phyloP scores from a whole-genome alignment of 1,140 invertebrate genomes.

The Samia ricini region DNA sequence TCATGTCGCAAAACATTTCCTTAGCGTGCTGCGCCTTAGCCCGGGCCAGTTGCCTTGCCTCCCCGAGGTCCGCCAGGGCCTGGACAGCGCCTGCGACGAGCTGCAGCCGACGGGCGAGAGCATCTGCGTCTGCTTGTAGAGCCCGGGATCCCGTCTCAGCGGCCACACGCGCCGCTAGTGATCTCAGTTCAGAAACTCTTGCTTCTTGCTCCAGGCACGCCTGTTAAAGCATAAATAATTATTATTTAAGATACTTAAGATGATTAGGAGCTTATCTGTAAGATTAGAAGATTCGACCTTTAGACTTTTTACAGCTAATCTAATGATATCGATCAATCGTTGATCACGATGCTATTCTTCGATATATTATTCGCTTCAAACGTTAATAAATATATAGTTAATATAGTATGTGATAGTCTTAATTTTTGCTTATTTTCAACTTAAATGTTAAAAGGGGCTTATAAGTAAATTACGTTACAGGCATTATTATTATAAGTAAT shows the following conservation, averaged over 20 bases:
- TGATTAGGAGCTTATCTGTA: too few relatives aligned
- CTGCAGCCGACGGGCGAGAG: constrained; percentile 85
- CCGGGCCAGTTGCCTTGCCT: constrained; percentile 72
- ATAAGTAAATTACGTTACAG: too few relatives aligned
- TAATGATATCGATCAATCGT: too few relatives aligned
- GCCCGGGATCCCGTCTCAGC: constrained; percentile 85
- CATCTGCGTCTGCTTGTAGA: constrained; percentile 86
- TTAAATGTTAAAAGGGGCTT: too few relatives aligned
- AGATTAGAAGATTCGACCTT: too few relatives aligned
- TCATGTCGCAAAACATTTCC: constrained; percentile 64
- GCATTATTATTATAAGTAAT: too few relatives aligned
- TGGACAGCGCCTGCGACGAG: constrained; percentile 86
- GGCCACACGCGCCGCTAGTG: constrained; percentile 87
- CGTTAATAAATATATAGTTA: too few relatives aligned
- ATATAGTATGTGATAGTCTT: too few relatives aligned
- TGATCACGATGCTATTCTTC: too few relatives aligned
- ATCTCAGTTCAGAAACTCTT: constrained; percentile 85
- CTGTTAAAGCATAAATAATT: constrained; percentile 55
- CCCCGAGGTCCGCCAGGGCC: constrained; percentile 85
- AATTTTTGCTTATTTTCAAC: too few relatives aligned
- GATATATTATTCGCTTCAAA: too few relatives aligned
- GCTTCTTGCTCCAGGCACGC: constrained; percentile 86
- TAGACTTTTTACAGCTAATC: too few relatives aligned
- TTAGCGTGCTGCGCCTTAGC: constrained; percentile 64
- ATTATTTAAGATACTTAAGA: background rate